Conservation (phyloP, 2,797 vertebrate genomes). For the Clarias pachynema region DNA sequence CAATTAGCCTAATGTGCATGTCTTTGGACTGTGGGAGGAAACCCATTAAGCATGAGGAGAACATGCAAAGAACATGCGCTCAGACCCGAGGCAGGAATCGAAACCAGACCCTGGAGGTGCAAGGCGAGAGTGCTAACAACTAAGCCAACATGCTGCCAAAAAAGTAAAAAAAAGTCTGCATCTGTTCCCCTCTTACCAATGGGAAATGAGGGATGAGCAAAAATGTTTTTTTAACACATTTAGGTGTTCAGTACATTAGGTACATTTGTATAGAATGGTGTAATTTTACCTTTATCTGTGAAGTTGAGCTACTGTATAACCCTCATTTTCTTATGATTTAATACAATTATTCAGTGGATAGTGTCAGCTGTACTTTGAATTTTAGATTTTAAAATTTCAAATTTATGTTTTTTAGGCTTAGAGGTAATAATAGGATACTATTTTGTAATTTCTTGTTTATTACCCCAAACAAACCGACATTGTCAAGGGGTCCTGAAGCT, state of each 20-base stretch:
- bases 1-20: too few relatives aligned
- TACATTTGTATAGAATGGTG: background rate
- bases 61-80: too few relatives aligned
- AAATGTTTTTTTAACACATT: background rate
- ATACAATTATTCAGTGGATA: background rate
- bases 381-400: background rate
- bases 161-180: background rate
- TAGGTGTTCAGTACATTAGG: background rate
- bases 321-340: background rate
- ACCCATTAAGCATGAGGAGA: too few relatives aligned
- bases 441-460: background rate
- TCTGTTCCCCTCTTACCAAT: conserved; percentile 17
- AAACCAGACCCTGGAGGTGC: too few relatives aligned
- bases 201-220: background rate
- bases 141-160: too few relatives aligned
- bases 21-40: too few relatives aligned
- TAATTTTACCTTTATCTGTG: background rate
- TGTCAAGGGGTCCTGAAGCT: background rate
- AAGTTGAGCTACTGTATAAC: background rate
- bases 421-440: too few relatives aligned
- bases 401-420: background rate
- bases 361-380: background rate
- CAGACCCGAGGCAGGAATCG: too few relatives aligned
- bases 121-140: too few relatives aligned
- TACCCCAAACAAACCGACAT: background rate